Evolutionary conservation across 1,140 invertebrate species (phyloP), one percentile per base, ranked within the genome.

Genomic region (Bombyx mandarina): DNA sequence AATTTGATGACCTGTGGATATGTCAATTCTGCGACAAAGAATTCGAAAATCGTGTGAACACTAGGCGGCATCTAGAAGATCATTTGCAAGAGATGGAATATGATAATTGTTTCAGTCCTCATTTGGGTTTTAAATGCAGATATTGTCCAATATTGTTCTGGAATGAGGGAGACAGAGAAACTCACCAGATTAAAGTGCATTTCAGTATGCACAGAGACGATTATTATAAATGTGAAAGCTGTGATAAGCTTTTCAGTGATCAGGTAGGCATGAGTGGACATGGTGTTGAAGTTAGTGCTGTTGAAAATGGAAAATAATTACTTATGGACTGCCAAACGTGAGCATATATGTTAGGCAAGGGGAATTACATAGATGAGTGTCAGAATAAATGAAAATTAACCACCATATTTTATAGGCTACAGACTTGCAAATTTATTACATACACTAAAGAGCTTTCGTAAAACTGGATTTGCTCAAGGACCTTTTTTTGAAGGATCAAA

Each of bases 21-120:
- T 88, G 87, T 71, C 87, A 88, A 63, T 86, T 88, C 66, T 88
- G 87, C 75, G 85, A 88, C 45, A 81, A 77, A 59, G 87, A 88
- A 58, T 88, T 86, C 75, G 69, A 77, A 56, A 75, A 80, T 45
- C 67, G 86, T 56, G 78, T 79, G 56, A 50, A 53, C 2, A 77
- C 79, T 3, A 77, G 87, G 53, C 61, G 60, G 8, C 87, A 88
- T 62, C 62, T 88, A 47, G 75, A 71, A 7, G 76, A 79, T n/a
- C 87, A 88, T 57, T 82, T 69, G 75, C 63, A 76, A 45, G 47
- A 62, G 8, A 70, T 88, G 45, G 79, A 82, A 52, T 74, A 65
- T 61, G 80, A 84, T 22, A 87, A 85, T 58, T 88, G 87, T 63
- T 86, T 85, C 47, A 88, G 87, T 57, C 87, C 87, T 42, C 85